Evolutionary conservation across 2,113 vertebrate genomes (phyloP).

Genomic region (Phainopepla nitens): DNA sequence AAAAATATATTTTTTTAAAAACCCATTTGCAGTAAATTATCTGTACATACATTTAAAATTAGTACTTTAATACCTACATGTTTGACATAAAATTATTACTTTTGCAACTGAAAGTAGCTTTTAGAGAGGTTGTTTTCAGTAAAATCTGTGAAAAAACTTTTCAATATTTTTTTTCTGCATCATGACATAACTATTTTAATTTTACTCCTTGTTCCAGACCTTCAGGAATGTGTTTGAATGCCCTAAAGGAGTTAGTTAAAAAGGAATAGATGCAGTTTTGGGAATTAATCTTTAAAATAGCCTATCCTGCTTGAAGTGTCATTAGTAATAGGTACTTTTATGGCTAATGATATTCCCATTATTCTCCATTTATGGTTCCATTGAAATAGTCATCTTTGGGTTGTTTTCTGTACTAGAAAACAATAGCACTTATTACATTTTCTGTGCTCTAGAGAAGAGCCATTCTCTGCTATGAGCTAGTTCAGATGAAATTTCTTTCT

Average conservation of each 20-base stretch:
- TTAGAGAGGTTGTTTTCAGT: background rate
- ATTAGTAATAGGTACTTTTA: background rate
- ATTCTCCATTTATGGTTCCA: background rate
- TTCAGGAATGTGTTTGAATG: background rate
- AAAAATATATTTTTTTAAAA: background rate
- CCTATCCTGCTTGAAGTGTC: background rate
- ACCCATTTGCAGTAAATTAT: background rate
- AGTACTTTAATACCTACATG: fast-evolving
- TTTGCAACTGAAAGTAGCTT: background rate
- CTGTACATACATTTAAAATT: background rate
- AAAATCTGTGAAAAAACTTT: background rate
- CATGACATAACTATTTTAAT: background rate
- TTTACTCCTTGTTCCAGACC: background rate
- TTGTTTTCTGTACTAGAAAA: background rate
- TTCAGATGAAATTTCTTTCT: background rate
- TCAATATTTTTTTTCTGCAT: background rate
- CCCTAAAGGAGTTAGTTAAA: background rate
- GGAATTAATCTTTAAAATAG: background rate
- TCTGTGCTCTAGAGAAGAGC: background rate
- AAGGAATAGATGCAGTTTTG: background rate
- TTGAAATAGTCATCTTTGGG: background rate
- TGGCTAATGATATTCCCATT: background rate
- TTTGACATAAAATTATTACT: background rate
- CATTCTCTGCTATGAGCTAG: background rate
- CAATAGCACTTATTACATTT: background rate